Evolutionary conservation across 2,797 vertebrate genomes (phyloP).

Genomic region (Malacoraja senta): DNA sequence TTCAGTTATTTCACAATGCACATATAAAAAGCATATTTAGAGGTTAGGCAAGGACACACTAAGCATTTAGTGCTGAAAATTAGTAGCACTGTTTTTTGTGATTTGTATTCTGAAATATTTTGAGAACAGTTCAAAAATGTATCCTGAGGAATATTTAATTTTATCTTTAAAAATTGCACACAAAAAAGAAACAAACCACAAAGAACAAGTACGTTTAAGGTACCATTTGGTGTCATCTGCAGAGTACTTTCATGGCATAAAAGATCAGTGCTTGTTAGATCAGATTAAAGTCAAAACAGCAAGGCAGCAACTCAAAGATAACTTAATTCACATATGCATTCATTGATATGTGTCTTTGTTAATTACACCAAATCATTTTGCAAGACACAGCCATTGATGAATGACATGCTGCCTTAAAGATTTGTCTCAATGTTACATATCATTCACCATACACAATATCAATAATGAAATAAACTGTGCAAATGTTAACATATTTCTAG

Average conservation of each 20-base stretch:
- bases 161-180: background rate
- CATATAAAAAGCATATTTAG: constrained; percentile 13
- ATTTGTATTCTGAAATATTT: background rate
- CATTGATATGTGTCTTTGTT: background rate
- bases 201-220: background rate
- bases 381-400: background rate
- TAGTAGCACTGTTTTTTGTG: background rate
- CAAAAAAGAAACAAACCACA: background rate
- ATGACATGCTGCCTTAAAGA: background rate
- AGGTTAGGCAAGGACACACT: background rate
- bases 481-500: background rate
- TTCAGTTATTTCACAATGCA: constrained; percentile 5
- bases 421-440: background rate
- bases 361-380: background rate
- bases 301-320: constrained; percentile 2
- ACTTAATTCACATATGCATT: background rate
- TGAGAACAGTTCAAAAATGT: background rate
- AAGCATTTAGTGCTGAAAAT: constrained; percentile 21
- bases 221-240: background rate
- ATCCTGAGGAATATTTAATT: background rate
- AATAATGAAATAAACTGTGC: background rate
- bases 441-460: background rate
- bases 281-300: constrained; percentile 1
- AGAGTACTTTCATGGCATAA: background rate
- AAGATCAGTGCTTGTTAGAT: constrained; percentile 7